phyloP scores from a whole-genome alignment of 2,797 vertebrate species.

The Bradypodion ventrale region DNA sequence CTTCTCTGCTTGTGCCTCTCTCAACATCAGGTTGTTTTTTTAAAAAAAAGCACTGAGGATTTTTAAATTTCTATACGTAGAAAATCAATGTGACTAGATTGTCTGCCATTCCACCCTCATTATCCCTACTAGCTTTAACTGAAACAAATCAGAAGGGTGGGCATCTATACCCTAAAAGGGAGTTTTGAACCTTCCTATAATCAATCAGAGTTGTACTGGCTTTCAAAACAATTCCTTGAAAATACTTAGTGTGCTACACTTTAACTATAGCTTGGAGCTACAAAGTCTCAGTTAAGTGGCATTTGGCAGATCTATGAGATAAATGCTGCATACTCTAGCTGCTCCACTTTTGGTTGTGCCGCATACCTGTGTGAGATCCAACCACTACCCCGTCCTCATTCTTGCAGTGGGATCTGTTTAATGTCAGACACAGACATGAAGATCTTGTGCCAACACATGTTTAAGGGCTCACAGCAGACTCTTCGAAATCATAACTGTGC shows the following conservation, averaged over 20 bases:
- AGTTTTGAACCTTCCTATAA: not conserved
- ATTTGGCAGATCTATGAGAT: not conserved
- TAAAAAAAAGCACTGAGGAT: not conserved
- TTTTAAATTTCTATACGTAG: not conserved
- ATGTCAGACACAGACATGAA: slow-evolving; percentile 31
- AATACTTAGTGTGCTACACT: accelerated
- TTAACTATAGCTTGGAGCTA: accelerated
- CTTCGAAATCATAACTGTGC: slow-evolving; percentile 61
- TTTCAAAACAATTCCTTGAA: not conserved
- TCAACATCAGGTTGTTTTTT: not conserved
- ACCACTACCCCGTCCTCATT: not conserved
- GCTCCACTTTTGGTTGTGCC: not conserved
- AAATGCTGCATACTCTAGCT: accelerated
- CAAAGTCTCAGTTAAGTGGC: not conserved
- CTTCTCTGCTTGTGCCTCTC: not conserved
- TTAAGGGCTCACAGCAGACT: slow-evolving; percentile 55
- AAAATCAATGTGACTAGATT: not conserved
- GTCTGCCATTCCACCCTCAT: not conserved
- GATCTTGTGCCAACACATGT: slow-evolving; percentile 48
- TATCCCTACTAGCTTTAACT: not conserved
- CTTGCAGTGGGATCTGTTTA: not conserved
- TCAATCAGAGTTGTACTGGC: accelerated
- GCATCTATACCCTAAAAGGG: not conserved
- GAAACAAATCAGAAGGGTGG: not conserved
- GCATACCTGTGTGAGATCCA: not conserved